Percentiles rank a stretch among this genome's conserved stretches.
Conservation (phyloP, 2,888 invertebrate genomes). For the Morinoia aosen region DNA sequence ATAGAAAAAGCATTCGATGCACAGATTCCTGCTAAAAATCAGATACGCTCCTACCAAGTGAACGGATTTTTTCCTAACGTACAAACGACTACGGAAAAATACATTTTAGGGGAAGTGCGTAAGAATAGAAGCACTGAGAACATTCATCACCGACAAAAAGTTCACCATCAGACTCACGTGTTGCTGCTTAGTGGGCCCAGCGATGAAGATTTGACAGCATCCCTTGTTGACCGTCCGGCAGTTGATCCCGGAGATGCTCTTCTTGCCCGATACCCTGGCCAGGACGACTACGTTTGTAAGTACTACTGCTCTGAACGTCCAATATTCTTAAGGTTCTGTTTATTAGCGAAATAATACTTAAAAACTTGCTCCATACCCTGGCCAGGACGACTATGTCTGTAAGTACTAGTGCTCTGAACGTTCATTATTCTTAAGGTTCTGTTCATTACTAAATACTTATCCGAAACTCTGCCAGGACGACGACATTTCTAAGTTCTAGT, state of each 20-base stretch:
- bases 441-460: too few species aligned
- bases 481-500: not conserved
- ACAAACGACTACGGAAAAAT: not conserved
- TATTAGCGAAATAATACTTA: too few species aligned
- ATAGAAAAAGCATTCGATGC: not conserved
- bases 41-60: not conserved
- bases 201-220: not conserved
- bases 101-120: not conserved
- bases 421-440: not conserved
- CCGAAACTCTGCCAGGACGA: conserved; percentile 1
- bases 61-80: not conserved
- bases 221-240: not conserved
- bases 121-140: not conserved
- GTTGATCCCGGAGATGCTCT: not conserved
- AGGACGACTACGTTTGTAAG: conserved; percentile 30
- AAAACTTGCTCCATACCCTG: not conserved
- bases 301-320: not conserved
- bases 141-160: not conserved
- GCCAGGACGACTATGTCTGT: conserved; percentile 27
- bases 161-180: not conserved
- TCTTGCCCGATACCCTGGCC: not conserved
- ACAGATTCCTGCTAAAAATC: not conserved
- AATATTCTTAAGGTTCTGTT: not conserved
- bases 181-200: not conserved
- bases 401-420: not conserved